These are phyloP conservation scores for Pinna nobilis DNA, from an alignment of 1,140 invertebrate genomes.

Conservation along the genomic window DNA sequence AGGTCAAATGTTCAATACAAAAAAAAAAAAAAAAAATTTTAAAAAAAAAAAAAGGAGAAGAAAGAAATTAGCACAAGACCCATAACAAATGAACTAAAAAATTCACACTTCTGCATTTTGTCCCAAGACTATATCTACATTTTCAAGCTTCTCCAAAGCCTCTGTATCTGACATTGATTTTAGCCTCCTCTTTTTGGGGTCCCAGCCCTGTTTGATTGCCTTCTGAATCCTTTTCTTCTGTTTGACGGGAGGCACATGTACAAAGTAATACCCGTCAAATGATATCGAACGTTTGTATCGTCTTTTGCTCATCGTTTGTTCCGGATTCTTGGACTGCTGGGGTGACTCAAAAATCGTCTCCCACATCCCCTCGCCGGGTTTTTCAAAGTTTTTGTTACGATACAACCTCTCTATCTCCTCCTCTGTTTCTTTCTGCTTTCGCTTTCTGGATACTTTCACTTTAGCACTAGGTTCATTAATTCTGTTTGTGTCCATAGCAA, in stretches of 20 bases:
- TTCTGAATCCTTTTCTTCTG: conserved; percentile 15
- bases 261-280: conserved; percentile 13
- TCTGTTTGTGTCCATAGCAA: no score
- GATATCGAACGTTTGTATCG: conserved; percentile 9
- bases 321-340: conserved; percentile 6
- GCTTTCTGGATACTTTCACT: no score
- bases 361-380: neutral
- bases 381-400: conserved; percentile 23
- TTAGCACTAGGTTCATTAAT: no score
- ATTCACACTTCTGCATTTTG: no score
- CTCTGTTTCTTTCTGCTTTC: no score
- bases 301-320: conserved; percentile 1
- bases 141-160: conserved; percentile 5
- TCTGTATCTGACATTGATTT: neutral
- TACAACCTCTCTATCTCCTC: no score
- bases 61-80: no score
- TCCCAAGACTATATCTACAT: conserved; percentile 12
- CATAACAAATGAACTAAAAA: no score
- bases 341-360: conserved; percentile 26
- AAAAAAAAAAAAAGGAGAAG: no score
- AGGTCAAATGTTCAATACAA: no score
- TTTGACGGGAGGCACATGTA: neutral
- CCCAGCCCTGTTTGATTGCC: conserved; percentile 9
- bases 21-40: no score
- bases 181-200: conserved; percentile 3